Conservation (phyloP, 2,113 vertebrate genomes). For the Phainopepla nitens region DNA sequence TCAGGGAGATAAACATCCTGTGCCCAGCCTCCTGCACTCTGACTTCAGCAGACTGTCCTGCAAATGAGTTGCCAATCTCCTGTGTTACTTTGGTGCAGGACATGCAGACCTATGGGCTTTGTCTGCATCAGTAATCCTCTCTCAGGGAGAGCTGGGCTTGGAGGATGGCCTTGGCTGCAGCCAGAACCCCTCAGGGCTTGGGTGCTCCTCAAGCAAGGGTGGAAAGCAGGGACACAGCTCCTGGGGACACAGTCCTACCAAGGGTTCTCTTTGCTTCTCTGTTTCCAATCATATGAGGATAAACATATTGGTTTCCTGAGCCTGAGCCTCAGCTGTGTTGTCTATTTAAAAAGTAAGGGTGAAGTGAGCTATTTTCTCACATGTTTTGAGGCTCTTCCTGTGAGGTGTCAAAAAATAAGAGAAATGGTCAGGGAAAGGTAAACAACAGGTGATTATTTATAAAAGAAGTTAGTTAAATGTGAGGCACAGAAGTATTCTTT, state of each 20-base stretch:
- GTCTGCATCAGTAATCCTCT: not conserved
- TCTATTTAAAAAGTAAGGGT: not conserved
- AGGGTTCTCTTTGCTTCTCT: not conserved
- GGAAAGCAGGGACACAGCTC: not conserved
- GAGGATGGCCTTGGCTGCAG: fast-evolving
- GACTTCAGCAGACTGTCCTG: not conserved
- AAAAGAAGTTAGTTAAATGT: not conserved
- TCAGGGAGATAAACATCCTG: not conserved
- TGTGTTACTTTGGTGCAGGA: not conserved
- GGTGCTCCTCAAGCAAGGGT: fast-evolving
- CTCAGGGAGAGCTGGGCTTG: not conserved
- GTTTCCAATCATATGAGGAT: not conserved
- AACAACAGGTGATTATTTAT: not conserved
- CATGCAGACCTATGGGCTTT: not conserved
- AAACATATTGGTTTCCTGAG: not conserved
- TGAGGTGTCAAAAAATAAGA: not conserved
- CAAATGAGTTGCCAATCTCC: not conserved
- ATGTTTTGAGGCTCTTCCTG: not conserved
- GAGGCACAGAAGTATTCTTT: not conserved
- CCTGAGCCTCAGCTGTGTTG: not conserved
- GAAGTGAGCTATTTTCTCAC: not conserved
- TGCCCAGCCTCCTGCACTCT: not conserved
- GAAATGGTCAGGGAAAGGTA: not conserved
- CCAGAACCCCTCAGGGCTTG: not conserved
- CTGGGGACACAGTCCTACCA: not conserved